phyloP scores from a whole-genome alignment of 2,888 invertebrate genomes.

The Muschampia plurimacula region DNA sequence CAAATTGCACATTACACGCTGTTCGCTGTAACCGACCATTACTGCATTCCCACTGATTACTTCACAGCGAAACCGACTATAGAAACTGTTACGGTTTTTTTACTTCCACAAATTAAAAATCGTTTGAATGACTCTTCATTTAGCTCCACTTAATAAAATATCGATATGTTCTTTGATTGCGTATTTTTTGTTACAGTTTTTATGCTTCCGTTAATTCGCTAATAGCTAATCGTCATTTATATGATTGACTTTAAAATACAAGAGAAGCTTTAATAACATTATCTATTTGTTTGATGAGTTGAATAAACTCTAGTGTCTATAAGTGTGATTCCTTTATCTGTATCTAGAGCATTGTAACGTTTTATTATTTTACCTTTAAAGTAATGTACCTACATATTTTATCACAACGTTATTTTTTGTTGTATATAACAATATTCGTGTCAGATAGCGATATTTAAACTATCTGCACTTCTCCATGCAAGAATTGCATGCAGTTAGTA shows the following conservation, averaged over 20 bases:
- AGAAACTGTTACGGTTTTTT: conserved; percentile 72
- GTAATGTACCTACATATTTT: too few relatives aligned
- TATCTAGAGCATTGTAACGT: too few relatives aligned
- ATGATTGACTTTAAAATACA: neutral
- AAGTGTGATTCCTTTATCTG: too few relatives aligned
- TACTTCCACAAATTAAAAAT: conserved; percentile 56
- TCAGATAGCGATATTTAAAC: neutral
- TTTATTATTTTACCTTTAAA: too few relatives aligned
- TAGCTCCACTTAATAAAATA: conserved; percentile 33
- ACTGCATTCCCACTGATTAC: conserved; percentile 81
- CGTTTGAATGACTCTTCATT: conserved; percentile 45
- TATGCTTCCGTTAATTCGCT: neutral
- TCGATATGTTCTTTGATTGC: conserved; percentile 10
- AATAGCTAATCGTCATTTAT: neutral
- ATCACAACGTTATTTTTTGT: too few relatives aligned
- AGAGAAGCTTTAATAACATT: too few relatives aligned
- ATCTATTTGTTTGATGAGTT: neutral
- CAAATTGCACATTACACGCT: conserved; percentile 81
- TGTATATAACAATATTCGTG: neutral
- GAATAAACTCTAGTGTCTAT: too few relatives aligned
- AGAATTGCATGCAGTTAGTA: neutral
- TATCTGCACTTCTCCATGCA: neutral
- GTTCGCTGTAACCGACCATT: conserved; percentile 77
- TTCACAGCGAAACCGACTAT: conserved; percentile 76
- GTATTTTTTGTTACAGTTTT: conserved; percentile 13